These are phyloP conservation scores for Grammomys dolichurus DNA, from an alignment of 2,113 vertebrate genomes.

Conservation along the genomic window DNA sequence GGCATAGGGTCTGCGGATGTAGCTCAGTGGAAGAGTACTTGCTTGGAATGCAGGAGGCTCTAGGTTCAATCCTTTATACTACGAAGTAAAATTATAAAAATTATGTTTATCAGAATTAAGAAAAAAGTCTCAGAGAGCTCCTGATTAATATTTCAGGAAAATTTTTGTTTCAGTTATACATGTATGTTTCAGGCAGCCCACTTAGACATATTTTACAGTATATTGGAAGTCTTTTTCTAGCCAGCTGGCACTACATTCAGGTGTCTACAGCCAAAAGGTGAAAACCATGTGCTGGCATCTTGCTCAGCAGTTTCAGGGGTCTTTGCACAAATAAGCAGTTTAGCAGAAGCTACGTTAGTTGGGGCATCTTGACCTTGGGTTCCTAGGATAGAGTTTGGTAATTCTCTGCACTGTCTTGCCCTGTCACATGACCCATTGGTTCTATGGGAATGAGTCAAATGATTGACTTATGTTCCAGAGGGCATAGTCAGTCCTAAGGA, in stretches of 20 bases:
- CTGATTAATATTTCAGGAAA: not conserved
- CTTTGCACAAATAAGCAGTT: not conserved
- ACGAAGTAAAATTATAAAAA: not conserved
- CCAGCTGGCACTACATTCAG: not conserved
- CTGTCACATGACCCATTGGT: not conserved
- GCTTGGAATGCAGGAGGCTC: not conserved
- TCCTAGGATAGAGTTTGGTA: not conserved
- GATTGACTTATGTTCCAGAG: not conserved
- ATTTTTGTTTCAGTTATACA: constrained; percentile 25
- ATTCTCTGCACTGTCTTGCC: not conserved
- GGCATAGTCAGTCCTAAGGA: not conserved
- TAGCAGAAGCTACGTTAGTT: not conserved
- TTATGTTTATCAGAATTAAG: not conserved
- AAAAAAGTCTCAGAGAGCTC: not conserved
- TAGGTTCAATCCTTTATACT: not conserved
- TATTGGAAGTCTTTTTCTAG: not conserved
- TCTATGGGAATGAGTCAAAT: not conserved
- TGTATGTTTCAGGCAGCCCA: not conserved
- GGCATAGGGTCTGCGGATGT: not conserved
- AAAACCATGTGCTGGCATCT: not conserved
- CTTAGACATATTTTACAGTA: not conserved
- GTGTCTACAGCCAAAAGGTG: not conserved
- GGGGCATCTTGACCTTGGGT: not conserved
- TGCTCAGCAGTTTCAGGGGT: not conserved
- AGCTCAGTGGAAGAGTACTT: not conserved